Evolutionary conservation across 2,113 vertebrate genomes (phyloP), one percentile per base, ranked within the genome.

Genomic region (Hiodon alosoides): DNA sequence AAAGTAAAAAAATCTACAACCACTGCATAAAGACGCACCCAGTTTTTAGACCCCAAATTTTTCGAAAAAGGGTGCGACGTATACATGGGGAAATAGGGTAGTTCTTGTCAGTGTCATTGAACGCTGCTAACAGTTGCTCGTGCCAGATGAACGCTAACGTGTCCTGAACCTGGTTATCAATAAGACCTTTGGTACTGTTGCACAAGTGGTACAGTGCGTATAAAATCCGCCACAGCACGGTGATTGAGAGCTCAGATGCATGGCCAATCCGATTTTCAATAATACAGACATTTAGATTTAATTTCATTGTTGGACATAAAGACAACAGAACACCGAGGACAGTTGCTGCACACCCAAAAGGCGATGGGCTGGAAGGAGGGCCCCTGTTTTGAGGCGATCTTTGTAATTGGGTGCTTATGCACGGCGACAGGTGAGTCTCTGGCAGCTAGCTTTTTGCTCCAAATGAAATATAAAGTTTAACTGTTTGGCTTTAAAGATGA

Each of bases 131-230:
- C 31, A 31, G 31, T 31, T 31, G 14, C 50, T 68, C 48, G 48
- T 54, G 7, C 17, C 53, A 31, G 16, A 17, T n/a, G 16, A 17
- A 16, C 8, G 16, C n/a, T 61, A 10, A 52, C 60, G 48, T 73
- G 60, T 61, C 46, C 8, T 0, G n/a, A 48, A 76, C 69, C 53
- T 55, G 67, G 8, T 74, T 54, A 69, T 67, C 14, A 14, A n/a
- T 9, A 59, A 53, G 81, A 85, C 80, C 83, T 84, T 68, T 80
- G 73, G 61, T 81, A 80, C 68, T 55, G 82, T 85, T 73, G 82
- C 83, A 83, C 66, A 78, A 70, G 13, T 48, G 14, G 50, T 0
- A 31, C 31, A 31, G 31, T 31, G 31, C 6, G 16, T 70, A 47
- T 54, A n/a, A 58, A 50, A 55, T 68, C 66, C 74, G 64, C 51